Conservation (phyloP, 1,140 invertebrate species). For the Cydia splendana region DNA sequence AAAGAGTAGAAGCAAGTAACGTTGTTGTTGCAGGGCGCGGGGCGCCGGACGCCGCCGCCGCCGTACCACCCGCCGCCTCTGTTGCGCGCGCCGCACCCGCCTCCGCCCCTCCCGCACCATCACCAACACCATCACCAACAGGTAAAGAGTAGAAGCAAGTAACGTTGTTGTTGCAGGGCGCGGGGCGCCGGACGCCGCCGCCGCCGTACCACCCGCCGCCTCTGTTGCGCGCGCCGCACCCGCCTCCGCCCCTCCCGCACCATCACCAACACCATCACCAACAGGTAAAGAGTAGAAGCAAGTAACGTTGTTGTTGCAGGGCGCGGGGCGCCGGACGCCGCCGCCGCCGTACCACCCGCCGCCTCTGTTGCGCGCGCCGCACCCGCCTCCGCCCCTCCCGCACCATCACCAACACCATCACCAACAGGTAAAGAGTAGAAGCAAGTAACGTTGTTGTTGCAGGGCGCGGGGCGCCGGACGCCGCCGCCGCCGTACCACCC, state of each 20-base stretch:
- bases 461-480: conserved; percentile 66
- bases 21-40: conserved; percentile 56
- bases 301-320: conserved; percentile 53
- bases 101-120: conserved; percentile 71
- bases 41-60: conserved; percentile 69
- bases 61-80: conserved; percentile 68
- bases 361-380: conserved; percentile 66
- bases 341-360: conserved; percentile 70
- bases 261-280: too few relatives aligned
- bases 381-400: conserved; percentile 69
- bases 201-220: conserved; percentile 70
- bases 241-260: conserved; percentile 70
- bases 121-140: too few relatives aligned
- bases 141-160: too few relatives aligned
- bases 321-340: conserved; percentile 65
- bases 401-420: conserved; percentile 76
- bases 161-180: conserved; percentile 54
- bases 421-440: too few relatives aligned
- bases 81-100: conserved; percentile 69
- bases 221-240: conserved; percentile 67
- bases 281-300: too few relatives aligned
- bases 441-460: conserved; percentile 50
- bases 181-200: conserved; percentile 66
- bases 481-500: conserved; percentile 71
- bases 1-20: conserved; percentile 58